A percentile compares a stretch with the other conserved stretches of the same genome.
Evolutionary conservation across 2,113 vertebrate species (phyloP).

Genomic region (Sprattus sprattus): DNA sequence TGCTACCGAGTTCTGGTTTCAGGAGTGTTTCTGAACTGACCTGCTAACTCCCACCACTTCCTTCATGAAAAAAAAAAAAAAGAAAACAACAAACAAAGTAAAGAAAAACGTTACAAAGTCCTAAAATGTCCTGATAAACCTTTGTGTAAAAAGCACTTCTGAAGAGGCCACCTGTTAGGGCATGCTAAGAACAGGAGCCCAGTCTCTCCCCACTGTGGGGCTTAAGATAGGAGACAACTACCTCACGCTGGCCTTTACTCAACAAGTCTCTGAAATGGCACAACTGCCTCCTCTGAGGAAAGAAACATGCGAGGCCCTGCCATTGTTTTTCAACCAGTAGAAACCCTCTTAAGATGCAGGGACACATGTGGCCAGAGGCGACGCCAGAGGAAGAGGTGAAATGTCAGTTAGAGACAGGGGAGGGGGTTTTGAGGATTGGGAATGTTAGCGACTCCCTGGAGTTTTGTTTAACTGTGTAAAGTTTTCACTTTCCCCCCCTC

Average conservation of each 20-base stretch:
- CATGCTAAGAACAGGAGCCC: neutral
- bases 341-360: neutral
- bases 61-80: conserved; percentile 3
- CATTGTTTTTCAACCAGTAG: neutral
- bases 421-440: neutral
- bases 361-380: neutral
- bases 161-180: neutral
- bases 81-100: neutral
- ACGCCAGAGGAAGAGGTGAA: neutral
- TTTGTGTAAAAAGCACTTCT: conserved; percentile 17
- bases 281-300: neutral
- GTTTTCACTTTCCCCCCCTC: neutral
- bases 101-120: neutral
- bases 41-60: neutral
- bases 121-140: conserved; percentile 14
- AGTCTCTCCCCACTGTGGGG: neutral
- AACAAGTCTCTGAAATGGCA: neutral
- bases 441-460: conserved; percentile 16
- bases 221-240: neutral
- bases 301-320: neutral
- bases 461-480: neutral
- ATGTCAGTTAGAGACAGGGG: neutral
- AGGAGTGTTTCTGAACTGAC: conserved; percentile 9
- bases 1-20: neutral
- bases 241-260: neutral